Conservation (phyloP, 2,113 vertebrate species). For the Dasyurus viverrinus region DNA sequence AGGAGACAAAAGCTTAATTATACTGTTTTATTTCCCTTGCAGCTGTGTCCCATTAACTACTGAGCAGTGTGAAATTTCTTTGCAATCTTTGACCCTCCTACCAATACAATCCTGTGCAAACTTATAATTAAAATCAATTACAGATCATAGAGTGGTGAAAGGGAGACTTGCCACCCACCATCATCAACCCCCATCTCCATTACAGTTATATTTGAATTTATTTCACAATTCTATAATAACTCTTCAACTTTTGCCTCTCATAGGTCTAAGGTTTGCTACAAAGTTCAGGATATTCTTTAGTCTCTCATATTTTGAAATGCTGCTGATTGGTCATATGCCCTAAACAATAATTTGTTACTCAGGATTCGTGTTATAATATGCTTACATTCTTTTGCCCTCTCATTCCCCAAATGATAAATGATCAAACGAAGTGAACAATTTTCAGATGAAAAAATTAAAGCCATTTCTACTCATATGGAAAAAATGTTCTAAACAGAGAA, state of each 20-base stretch:
- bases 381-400: neutral
- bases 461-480: no score
- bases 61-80: constrained; percentile 61
- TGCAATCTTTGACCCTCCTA: constrained; percentile 74
- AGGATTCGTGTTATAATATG: neutral
- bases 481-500: no score
- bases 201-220: constrained; percentile 66
- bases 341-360: neutral
- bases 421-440: no score
- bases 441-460: no score
- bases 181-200: neutral
- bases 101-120: constrained; percentile 64
- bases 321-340: constrained; percentile 36
- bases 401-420: no score
- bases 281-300: constrained; percentile 37
- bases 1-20: constrained; percentile 76
- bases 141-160: constrained; percentile 64
- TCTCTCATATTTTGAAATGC: constrained; percentile 24
- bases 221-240: constrained; percentile 48
- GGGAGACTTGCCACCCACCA: constrained; percentile 28
- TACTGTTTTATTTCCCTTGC: constrained; percentile 71
- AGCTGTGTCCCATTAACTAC: constrained; percentile 73
- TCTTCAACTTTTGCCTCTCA: constrained; percentile 34
- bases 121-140: constrained; percentile 75
- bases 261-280: constrained; percentile 36